Evolutionary conservation across 2,888 invertebrate genomes (phyloP).

Genomic region (Litoditis marina): DNA sequence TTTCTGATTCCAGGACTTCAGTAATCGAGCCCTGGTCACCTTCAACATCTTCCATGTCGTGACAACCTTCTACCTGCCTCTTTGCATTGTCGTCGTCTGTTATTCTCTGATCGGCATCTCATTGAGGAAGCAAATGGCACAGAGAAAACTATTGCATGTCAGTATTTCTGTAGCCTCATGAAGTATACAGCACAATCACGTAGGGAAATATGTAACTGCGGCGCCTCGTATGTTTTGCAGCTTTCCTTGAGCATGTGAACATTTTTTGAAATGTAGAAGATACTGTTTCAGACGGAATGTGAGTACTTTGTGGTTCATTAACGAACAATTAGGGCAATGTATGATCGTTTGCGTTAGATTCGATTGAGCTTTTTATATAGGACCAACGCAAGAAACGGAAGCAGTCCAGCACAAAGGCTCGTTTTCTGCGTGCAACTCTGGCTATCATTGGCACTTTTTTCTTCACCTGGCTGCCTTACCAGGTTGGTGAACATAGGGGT

Average conservation of each 20-base stretch:
- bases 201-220: too few species aligned
- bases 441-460: conserved; percentile 53
- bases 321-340: too few species aligned
- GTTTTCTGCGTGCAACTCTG: conserved; percentile 49
- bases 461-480: conserved; percentile 55
- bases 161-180: too few species aligned
- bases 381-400: conserved; percentile 29
- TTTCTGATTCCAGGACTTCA: conserved; percentile 24
- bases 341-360: too few species aligned
- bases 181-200: too few species aligned
- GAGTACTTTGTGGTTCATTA: too few species aligned
- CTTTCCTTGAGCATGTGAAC: too few species aligned
- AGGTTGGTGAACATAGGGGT: conserved; percentile 10
- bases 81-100: conserved; percentile 46
- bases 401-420: conserved; percentile 36
- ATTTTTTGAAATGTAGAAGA: too few species aligned
- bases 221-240: too few species aligned
- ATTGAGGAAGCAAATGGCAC: conserved; percentile 37
- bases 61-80: conserved; percentile 53
- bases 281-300: too few species aligned
- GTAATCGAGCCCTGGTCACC: conserved; percentile 29
- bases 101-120: conserved; percentile 49
- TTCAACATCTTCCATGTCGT: conserved; percentile 52
- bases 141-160: conserved; percentile 33
- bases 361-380: conserved; percentile 17